phyloP scores from a whole-genome alignment of 2,888 invertebrate species.

The Brassicogethes aeneus region DNA sequence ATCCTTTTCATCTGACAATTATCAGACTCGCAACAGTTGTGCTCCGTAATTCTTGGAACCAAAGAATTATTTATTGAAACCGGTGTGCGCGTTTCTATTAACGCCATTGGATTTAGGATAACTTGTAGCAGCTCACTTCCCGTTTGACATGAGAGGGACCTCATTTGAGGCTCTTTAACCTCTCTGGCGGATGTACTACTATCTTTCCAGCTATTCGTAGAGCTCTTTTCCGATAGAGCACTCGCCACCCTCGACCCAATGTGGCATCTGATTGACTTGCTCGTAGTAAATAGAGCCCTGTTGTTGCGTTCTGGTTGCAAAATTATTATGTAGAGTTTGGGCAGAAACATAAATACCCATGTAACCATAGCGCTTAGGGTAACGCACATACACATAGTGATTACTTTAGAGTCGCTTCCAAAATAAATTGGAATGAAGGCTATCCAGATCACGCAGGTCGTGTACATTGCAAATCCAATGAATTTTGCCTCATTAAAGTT shows the following conservation, averaged over 20 bases:
- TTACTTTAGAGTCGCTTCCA: constrained; percentile 54
- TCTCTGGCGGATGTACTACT: constrained; percentile 24
- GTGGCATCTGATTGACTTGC: constrained; percentile 62
- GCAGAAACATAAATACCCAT: constrained; percentile 63
- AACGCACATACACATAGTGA: constrained; percentile 55
- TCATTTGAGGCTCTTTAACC: constrained; percentile 25
- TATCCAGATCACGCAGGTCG: constrained; percentile 68
- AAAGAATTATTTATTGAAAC: constrained; percentile 10
- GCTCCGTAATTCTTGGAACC: constrained; percentile 30
- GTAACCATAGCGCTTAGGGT: constrained; percentile 66
- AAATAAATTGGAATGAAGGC: constrained; percentile 72
- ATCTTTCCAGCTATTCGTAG: constrained; percentile 31
- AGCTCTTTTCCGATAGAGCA: constrained; percentile 38
- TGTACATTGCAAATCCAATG: constrained; percentile 75
- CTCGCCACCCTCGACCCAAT: constrained; percentile 48
- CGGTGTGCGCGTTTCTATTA: constrained; percentile 25
- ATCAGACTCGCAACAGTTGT: constrained; percentile 34
- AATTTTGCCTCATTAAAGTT: constrained; percentile 72
- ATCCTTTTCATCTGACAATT: constrained; percentile 40
- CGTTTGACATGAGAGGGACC: constrained; percentile 41
- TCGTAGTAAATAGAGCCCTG: constrained; percentile 63
- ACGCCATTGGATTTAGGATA: constrained; percentile 28
- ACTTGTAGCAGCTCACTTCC: constrained; percentile 36
- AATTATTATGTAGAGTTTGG: constrained; percentile 68
- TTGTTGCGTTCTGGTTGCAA: constrained; percentile 69